A percentile compares a stretch with the other conserved stretches of the same genome.
Evolutionary conservation across 2,113 vertebrate genomes (phyloP).

Genomic region (Brachyistius frenatus): DNA sequence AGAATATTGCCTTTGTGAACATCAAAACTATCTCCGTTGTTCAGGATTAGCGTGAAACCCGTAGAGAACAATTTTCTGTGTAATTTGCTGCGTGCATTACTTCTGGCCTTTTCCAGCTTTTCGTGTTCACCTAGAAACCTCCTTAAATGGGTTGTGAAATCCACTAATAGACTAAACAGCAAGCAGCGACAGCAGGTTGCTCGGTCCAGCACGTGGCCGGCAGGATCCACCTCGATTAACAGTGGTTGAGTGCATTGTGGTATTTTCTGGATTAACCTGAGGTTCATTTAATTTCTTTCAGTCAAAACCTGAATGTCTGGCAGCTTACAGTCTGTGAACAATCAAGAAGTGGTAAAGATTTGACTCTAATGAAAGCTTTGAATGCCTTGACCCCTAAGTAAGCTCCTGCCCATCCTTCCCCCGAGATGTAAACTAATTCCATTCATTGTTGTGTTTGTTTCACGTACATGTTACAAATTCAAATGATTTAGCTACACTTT

Average conservation of each 20-base stretch:
- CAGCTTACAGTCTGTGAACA: slow-evolving; percentile 28
- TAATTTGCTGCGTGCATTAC: slow-evolving; percentile 44
- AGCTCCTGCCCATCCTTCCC: slow-evolving; percentile 9
- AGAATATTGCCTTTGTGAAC: slow-evolving; percentile 39
- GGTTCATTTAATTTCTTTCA: slow-evolving; percentile 59
- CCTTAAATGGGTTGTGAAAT: slow-evolving; percentile 63
- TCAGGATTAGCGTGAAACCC: slow-evolving; percentile 39
- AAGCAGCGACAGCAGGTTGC: not conserved
- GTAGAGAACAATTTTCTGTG: slow-evolving; percentile 24
- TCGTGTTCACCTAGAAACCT: slow-evolving; percentile 56
- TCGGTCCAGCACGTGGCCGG: slow-evolving; percentile 25
- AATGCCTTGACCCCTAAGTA: slow-evolving; percentile 18
- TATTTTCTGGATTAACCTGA: slow-evolving; percentile 65
- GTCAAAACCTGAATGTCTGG: slow-evolving; percentile 49
- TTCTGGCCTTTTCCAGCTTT: slow-evolving; percentile 41
- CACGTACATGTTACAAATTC: slow-evolving; percentile 44
- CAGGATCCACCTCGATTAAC: slow-evolving; percentile 42
- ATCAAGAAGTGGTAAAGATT: slow-evolving; percentile 20
- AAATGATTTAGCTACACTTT: slow-evolving; percentile 56
- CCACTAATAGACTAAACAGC: slow-evolving; percentile 53
- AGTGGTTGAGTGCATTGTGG: slow-evolving; percentile 36
- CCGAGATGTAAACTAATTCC: slow-evolving; percentile 50
- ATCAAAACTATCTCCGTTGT: slow-evolving; percentile 47
- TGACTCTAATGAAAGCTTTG: slow-evolving; percentile 40
- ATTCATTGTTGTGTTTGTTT: slow-evolving; percentile 58